Evolutionary conservation across 1,140 invertebrate species (phyloP).

Genomic region (Pseudomyrmex flavicornis): DNA sequence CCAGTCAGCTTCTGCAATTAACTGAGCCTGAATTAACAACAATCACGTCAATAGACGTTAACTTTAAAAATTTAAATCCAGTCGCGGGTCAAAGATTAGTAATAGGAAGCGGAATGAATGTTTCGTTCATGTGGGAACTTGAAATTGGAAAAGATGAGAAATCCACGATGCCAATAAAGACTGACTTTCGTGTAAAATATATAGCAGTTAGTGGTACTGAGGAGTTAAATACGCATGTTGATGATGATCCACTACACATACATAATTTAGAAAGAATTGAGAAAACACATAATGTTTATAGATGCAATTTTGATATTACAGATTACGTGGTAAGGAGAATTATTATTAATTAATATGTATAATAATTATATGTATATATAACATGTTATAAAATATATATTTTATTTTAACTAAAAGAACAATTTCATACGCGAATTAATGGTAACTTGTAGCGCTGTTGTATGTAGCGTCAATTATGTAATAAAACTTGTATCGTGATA

Average conservation of each 20-base stretch:
- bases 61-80: conserved; percentile 89
- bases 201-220: conserved; percentile 84
- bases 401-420: conserved; percentile 28
- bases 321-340: conserved; percentile 87
- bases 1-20: conserved; percentile 86
- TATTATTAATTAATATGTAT: conserved; percentile 41
- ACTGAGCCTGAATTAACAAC: conserved; percentile 87
- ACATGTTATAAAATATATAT: conserved; percentile 20
- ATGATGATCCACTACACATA: conserved; percentile 84
- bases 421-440: conserved; percentile 4
- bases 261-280: conserved; percentile 79
- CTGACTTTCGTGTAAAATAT: conserved; percentile 90
- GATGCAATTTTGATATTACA: conserved; percentile 87
- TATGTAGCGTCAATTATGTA: conserved; percentile 15
- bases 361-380: conserved; percentile 17
- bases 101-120: conserved; percentile 89
- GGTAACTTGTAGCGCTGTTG: conserved; percentile 24
- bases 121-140: conserved; percentile 94
- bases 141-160: conserved; percentile 87
- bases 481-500: background rate
- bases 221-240: conserved; percentile 71
- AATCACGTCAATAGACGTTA: conserved; percentile 84
- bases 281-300: conserved; percentile 82
- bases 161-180: conserved; percentile 87
- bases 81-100: conserved; percentile 86